Conservation (phyloP, 2,113 vertebrate species). For the Dicerorhinus sumatrensis region DNA sequence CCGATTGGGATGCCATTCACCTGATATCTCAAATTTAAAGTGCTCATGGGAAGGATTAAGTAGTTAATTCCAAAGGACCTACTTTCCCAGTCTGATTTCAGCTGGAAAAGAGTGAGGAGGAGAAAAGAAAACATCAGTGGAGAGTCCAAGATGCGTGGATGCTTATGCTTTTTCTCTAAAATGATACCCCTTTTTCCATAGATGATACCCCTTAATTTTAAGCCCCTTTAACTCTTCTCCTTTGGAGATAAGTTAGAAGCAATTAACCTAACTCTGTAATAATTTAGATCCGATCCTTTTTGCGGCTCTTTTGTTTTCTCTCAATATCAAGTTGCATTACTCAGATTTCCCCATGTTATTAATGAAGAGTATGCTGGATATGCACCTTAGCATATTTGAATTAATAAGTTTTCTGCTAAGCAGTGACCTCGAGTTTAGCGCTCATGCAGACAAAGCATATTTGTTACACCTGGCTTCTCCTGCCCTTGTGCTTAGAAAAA, state of each 20-base stretch:
- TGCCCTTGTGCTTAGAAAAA: slow-evolving; percentile 21
- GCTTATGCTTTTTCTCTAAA: not conserved
- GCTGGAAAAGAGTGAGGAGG: not conserved
- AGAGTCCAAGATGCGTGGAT: no score
- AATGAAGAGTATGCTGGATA: not conserved
- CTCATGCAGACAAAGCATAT: not conserved
- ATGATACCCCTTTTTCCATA: not conserved
- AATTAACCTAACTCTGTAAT: not conserved
- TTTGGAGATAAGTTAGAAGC: not conserved
- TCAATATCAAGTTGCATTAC: not conserved
- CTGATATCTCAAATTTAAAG: not conserved
- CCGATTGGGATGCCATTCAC: not conserved
- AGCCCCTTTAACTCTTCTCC: not conserved
- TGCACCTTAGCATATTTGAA: not conserved
- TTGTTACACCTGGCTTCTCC: slow-evolving; percentile 50
- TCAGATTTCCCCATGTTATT: not conserved
- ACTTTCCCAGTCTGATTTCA: not conserved
- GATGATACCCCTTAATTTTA: not conserved
- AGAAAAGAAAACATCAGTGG: not conserved
- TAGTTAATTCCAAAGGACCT: not conserved
- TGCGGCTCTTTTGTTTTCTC: not conserved
- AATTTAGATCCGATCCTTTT: not conserved
- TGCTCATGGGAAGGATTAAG: not conserved
- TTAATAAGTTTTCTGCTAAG: not conserved
- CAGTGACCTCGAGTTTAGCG: slow-evolving; percentile 51